phyloP scores from a whole-genome alignment of 2,113 vertebrate species.

The Syrmaticus mikado region DNA sequence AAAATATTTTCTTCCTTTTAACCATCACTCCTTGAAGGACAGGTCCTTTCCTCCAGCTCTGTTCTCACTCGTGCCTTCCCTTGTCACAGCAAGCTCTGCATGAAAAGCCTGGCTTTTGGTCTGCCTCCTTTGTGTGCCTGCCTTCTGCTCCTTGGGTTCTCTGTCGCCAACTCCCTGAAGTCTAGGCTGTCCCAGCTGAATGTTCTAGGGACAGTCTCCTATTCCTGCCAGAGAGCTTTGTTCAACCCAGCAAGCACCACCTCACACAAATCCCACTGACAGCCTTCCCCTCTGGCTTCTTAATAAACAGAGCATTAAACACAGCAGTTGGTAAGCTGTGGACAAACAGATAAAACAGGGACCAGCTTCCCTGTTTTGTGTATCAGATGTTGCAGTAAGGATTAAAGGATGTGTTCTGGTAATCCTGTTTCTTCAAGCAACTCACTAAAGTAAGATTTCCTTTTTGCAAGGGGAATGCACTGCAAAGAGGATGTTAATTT shows the following conservation, averaged over 20 bases:
- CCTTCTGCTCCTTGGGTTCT: not conserved
- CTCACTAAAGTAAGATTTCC: not conserved
- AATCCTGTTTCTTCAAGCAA: not conserved
- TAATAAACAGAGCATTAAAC: not conserved
- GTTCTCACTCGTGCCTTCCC: not conserved
- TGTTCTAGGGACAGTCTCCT: rapidly evolving
- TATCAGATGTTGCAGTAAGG: not conserved
- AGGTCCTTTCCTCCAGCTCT: not conserved
- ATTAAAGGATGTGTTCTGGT: not conserved
- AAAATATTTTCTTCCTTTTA: not conserved
- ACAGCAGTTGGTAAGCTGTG: not conserved
- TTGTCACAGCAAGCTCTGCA: not conserved
- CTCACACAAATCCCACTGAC: not conserved
- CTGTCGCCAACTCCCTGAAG: not conserved
- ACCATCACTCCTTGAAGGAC: not conserved
- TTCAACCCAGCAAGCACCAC: not conserved
- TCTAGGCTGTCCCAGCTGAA: not conserved
- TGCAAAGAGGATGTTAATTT: not conserved
- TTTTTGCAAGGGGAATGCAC: rapidly evolving
- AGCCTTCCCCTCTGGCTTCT: not conserved
- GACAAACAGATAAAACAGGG: not conserved
- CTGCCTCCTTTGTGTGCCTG: not conserved
- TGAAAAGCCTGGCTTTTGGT: not conserved
- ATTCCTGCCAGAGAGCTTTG: not conserved
- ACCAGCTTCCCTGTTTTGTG: not conserved